phyloP scores from a whole-genome alignment of 2,113 vertebrate species.

The Silurus glanis region DNA sequence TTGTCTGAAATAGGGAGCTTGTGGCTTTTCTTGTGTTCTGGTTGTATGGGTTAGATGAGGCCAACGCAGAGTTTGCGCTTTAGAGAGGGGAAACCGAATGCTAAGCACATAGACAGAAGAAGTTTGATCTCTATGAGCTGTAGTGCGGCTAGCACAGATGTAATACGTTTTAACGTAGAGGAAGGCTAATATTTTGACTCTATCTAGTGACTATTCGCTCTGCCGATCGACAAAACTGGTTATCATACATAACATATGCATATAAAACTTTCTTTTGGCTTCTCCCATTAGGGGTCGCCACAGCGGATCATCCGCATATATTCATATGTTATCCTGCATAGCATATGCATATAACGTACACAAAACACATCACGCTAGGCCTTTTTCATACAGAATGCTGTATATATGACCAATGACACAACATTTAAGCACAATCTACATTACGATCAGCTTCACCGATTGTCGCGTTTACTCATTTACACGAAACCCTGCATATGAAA shows the following conservation, averaged over 20 bases:
- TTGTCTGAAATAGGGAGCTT: constrained; percentile 52
- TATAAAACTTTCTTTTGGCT: too few species aligned
- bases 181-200: background rate
- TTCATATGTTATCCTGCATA: too few species aligned
- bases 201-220: too few species aligned
- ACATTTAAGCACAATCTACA: background rate
- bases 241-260: too few species aligned
- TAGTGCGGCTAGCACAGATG: background rate
- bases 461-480: background rate
- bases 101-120: background rate
- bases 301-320: too few species aligned
- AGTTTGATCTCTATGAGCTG: background rate
- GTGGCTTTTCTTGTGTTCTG: constrained; percentile 50
- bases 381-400: background rate
- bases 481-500: background rate
- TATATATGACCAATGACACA: too few species aligned
- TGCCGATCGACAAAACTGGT: background rate
- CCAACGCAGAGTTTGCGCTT: constrained; percentile 16
- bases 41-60: constrained; percentile 24
- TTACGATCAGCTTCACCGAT: background rate
- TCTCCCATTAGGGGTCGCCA: too few species aligned
- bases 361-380: background rate
- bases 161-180: background rate
- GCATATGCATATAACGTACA: too few species aligned
- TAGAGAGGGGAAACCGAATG: constrained; percentile 9